Evolutionary conservation across 1,140 invertebrate genomes (phyloP), one percentile per base, ranked within the genome.

Genomic region (Steinernema feltiae): DNA sequence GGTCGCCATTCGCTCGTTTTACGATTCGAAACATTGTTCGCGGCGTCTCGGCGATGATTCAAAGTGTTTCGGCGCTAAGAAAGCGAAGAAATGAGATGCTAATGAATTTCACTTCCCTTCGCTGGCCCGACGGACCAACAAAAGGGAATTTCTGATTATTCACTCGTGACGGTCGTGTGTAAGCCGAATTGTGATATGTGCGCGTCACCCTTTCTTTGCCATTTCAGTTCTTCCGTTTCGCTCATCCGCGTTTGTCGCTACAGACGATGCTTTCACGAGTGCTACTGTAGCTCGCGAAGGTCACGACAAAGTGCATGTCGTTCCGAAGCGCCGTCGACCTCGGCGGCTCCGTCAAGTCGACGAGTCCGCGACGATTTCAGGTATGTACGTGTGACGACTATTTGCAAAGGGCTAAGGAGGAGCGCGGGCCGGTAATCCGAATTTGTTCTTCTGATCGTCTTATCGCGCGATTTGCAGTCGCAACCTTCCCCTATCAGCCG

Each of bases 351-450:
- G 15, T 27, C 53, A 63, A 27, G 53, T 63, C 53, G 53, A 15
- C 53, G 15, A 17, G 12, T 21, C 53, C 53, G 53, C 53, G 53
- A 63, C 53, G 53, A 63, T 63, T 63, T 63, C 53, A 63, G 53
- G 53, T 63, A 63, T 17, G 53, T 63, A 7, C 53, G 53, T 63
- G 53, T 63, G 24, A 63, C 53, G 53, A 12, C 24, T 63, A 21
- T 63, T 63, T 63, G 53, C 53, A 63, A 63, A 63, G 12, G 53
- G 53, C 53, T 63, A 63, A 63, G 53, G 53, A 63, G 53, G 53
- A 63, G 53, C 53, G 53, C 53, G 53, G 53, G 15, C 53, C 53
- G 53, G 53, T 63, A 63, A 63, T 63, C 53, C 53, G 53, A 63
- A 63, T 63, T 63, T 63, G 53, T 27, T 3, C 24, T 21, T 63